These are phyloP conservation scores for Enteromius fasciolatus DNA, from an alignment of 2,797 vertebrate genomes.

Conservation along the genomic window DNA sequence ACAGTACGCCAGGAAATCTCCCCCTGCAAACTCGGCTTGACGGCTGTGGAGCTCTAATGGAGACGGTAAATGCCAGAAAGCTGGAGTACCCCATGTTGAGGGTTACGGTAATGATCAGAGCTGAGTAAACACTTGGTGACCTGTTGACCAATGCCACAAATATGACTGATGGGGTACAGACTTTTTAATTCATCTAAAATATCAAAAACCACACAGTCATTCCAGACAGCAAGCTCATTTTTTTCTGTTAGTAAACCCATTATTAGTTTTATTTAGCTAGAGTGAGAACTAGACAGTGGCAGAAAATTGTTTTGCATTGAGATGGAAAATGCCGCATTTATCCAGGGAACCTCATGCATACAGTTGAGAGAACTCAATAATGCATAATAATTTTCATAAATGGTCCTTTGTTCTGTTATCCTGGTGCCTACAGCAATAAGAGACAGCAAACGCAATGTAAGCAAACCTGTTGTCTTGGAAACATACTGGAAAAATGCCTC, in stretches of 20 bases:
- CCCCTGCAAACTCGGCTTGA: constrained; percentile 74
- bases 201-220: neutral
- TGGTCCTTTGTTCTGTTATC: neutral
- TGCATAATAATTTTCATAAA: constrained; percentile 22
- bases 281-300: neutral
- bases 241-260: neutral
- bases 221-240: neutral
- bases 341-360: neutral
- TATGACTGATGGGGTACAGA: neutral
- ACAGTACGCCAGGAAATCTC: constrained; percentile 76
- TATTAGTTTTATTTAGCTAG: neutral
- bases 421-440: constrained; percentile 3
- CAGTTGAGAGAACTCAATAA: neutral
- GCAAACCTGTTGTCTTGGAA: constrained; percentile 46
- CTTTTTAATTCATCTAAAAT: neutral
- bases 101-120: constrained; percentile 14
- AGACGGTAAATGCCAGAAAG: constrained; percentile 77
- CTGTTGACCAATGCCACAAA: constrained; percentile 49
- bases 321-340: neutral
- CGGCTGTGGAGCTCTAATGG: constrained; percentile 71
- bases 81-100: constrained; percentile 61
- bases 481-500: constrained; percentile 24
- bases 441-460: constrained; percentile 37
- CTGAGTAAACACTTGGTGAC: constrained; percentile 35
- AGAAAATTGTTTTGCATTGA: neutral